Base-by-base conservation (phyloP, 2,113 vertebrate genomes). In the Hippotragus niger region DNA sequence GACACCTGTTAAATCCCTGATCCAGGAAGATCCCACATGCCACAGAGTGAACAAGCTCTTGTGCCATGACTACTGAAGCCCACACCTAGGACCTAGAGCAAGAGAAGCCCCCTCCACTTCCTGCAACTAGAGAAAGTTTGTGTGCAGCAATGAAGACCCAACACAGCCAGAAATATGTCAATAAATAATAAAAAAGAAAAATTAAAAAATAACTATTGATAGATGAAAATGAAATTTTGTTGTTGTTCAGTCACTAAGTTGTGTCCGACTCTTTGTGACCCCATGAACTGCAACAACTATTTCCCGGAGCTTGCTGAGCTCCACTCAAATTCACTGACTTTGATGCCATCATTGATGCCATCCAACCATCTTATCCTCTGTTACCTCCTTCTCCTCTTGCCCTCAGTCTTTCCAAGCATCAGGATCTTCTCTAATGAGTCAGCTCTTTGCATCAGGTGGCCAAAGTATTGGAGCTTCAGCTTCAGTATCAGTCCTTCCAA, bases 31-130 rank as follows among this genome's bases (percentile, higher is more conserved):
- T 71, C n/a, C 19, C n/a, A 71, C 67, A 71, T 71, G n/a, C 9
- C 1, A 0, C n/a, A 40, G 67, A 40, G n/a, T 1, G 0, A 71
- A 21, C 2, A 71, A 36, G 19, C 17, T 40, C 67, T 36, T 21
- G 9, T 36, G 19, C n/a, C 9, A 40, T 1, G 11, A 40, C 8
- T 40, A 23, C n/a, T 71, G 19, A 71, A 67, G 62, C 62, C 31
- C 33, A 67, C 16, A 19, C 62, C 62, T n/a, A 67, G 62, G 33
- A 67, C 62, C 62, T 67, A n/a, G 62, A 67, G 62, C 33, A 67
- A 9, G 62, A n/a, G 62, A 67, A 19, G 33, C 62, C 62, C 7
- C 33, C 33, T 67, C 67, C n/a, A 12, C 19, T 71, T 40, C 4
- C 67, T 71, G 19, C n/a, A 71, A 71, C n/a, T 71, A 71, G 67